Evolutionary conservation across 2,888 invertebrate genomes (phyloP).

Genomic region (Arge pagana): DNA sequence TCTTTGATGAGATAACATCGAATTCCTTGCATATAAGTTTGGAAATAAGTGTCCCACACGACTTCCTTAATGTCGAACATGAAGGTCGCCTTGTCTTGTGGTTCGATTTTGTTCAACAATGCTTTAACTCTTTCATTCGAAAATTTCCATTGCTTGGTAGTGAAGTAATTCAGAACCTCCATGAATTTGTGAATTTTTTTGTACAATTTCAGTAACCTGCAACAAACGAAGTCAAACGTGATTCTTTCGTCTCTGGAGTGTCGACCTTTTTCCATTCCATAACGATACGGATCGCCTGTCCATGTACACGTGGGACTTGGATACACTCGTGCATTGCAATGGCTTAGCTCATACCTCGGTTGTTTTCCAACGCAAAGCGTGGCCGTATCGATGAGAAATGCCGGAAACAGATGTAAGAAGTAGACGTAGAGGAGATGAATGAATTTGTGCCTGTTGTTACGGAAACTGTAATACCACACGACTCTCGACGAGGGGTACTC

Average conservation of each 20-base stretch:
- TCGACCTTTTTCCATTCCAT: no score
- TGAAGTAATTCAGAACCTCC: constrained; percentile 78
- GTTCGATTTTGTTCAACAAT: constrained; percentile 65
- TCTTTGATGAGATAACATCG: constrained; percentile 81
- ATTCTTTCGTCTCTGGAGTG: no score
- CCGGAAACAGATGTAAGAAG: constrained; percentile 67
- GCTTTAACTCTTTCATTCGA: constrained; percentile 64
- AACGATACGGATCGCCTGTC: constrained; percentile 20
- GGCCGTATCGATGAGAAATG: constrained; percentile 64
- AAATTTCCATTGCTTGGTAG: constrained; percentile 77
- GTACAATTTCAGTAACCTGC: constrained; percentile 77
- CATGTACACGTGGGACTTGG: constrained; percentile 22
- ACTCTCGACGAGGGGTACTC: constrained; percentile 67
- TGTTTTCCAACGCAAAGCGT: constrained; percentile 65
- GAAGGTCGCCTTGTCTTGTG: constrained; percentile 67
- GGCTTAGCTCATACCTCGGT: constrained; percentile 63
- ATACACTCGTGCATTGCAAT: constrained; percentile 2
- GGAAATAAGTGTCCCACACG: constrained; percentile 76
- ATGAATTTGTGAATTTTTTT: constrained; percentile 75
- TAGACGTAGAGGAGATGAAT: constrained; percentile 64
- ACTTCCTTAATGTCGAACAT: constrained; percentile 74
- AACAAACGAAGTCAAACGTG: no score
- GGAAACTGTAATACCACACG: constrained; percentile 72
- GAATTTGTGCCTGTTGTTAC: constrained; percentile 65
- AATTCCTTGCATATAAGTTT: constrained; percentile 72